Conservation (phyloP, 2,888 invertebrate genomes). For the Epinotia nisella region DNA sequence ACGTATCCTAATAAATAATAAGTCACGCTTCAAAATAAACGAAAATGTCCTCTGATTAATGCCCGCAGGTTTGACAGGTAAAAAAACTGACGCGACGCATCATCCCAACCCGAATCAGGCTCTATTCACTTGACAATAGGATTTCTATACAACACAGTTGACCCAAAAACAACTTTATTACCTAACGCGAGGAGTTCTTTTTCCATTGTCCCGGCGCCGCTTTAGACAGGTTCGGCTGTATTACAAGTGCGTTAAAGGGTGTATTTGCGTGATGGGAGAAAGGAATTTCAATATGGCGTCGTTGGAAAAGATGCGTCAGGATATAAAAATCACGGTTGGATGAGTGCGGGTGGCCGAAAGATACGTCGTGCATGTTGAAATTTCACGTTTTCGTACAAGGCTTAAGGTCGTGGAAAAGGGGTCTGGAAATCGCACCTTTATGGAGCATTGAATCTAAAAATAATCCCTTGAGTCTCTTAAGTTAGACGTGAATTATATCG, state of each 20-base stretch:
- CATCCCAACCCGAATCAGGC: slow-evolving; percentile 72
- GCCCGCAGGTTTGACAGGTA: slow-evolving; percentile 63
- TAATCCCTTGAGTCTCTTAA: not conserved
- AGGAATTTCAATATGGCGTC: slow-evolving; percentile 76
- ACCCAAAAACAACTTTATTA: slow-evolving; percentile 62
- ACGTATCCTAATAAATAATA: slow-evolving; percentile 39
- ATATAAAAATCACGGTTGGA: slow-evolving; percentile 75
- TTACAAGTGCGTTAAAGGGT: slow-evolving; percentile 55
- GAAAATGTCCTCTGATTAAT: slow-evolving; percentile 67
- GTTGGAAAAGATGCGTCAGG: slow-evolving; percentile 72
- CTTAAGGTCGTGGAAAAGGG: slow-evolving; percentile 50
- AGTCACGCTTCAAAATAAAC: slow-evolving; percentile 47
- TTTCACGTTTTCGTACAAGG: slow-evolving; percentile 55
- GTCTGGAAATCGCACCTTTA: slow-evolving; percentile 47
- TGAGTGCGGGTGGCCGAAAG: slow-evolving; percentile 73
- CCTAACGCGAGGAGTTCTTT: slow-evolving; percentile 61
- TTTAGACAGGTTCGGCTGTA: slow-evolving; percentile 54
- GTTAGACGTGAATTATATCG: not conserved
- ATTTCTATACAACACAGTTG: slow-evolving; percentile 56
- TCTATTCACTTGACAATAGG: slow-evolving; percentile 69
- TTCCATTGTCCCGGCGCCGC: slow-evolving; percentile 48
- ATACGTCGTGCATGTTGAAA: slow-evolving; percentile 50
- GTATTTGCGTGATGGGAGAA: slow-evolving; percentile 59
- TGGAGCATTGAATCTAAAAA: not conserved
- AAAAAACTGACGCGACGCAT: slow-evolving; percentile 69